A percentile compares a stretch with the other conserved stretches of the same genome.
Conservation (phyloP, 2,888 invertebrate species). For the Mythimna lalbum region DNA sequence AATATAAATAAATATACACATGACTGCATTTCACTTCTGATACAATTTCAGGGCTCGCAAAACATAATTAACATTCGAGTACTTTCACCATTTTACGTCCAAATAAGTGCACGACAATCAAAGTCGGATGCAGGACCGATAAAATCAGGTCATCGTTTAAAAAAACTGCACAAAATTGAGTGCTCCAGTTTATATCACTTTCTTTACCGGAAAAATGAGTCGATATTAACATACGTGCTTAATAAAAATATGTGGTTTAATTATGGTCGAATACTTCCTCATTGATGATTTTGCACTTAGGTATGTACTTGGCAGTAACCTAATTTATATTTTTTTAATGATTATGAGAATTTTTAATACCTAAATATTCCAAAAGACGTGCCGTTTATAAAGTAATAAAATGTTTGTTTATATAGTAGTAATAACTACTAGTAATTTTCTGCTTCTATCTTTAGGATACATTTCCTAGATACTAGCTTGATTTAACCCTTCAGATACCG, state of each 20-base stretch:
- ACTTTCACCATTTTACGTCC: conserved; percentile 31
- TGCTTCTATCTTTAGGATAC: too few relatives aligned
- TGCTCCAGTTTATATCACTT: conserved; percentile 50
- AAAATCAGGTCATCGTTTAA: conserved; percentile 9
- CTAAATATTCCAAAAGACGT: background rate
- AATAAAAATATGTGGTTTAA: conserved; percentile 17
- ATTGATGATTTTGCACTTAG: background rate
- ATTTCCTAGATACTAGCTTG: too few relatives aligned
- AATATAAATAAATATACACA: background rate
- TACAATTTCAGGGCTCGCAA: conserved; percentile 26
- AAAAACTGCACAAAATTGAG: conserved; percentile 25
- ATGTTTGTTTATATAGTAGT: too few relatives aligned
- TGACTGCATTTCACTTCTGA: background rate
- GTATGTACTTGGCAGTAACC: background rate
- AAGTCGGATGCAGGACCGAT: background rate
- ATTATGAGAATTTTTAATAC: background rate
- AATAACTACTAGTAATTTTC: too few relatives aligned
- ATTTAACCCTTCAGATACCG: too few relatives aligned
- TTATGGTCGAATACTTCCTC: conserved; percentile 12
- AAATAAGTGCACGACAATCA: conserved; percentile 29
- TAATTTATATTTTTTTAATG: background rate
- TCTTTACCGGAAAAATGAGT: conserved; percentile 43
- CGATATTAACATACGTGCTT: conserved; percentile 16
- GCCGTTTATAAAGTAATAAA: background rate
- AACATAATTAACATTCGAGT: conserved; percentile 7